phyloP scores from a whole-genome alignment of 92 coral and sea anemone species.

The Galaxea fascicularis region DNA sequence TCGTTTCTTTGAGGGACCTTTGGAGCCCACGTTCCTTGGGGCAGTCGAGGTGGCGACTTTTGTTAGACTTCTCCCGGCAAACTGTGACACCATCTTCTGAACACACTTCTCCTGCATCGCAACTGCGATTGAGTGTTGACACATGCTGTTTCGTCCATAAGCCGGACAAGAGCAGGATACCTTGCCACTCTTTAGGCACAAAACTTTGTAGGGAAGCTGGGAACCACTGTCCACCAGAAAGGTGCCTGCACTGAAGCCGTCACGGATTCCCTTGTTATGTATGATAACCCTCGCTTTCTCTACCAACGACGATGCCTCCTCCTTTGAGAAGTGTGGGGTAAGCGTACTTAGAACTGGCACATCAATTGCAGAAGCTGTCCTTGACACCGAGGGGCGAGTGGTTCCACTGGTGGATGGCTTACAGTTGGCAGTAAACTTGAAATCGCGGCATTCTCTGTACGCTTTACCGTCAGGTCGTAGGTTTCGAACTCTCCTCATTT shows the following conservation, averaged over 20 bases:
- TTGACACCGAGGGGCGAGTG: neutral
- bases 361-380: neutral
- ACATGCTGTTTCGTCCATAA: constrained; percentile 47
- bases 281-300: constrained; percentile 48
- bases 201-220: constrained; percentile 44
- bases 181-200: constrained; percentile 64
- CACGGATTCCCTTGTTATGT: constrained; percentile 43
- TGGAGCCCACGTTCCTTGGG: constrained; percentile 51
- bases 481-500: constrained; percentile 42
- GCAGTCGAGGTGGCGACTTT: constrained; percentile 47
- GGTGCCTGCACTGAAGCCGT: constrained; percentile 52
- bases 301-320: constrained; percentile 45
- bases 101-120: constrained; percentile 34
- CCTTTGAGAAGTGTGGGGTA: constrained; percentile 31
- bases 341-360: constrained; percentile 19
- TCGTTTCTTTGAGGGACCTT: constrained; percentile 38
- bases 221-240: constrained; percentile 63
- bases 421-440: constrained; percentile 42
- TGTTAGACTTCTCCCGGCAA: constrained; percentile 51
- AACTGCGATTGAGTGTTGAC: constrained; percentile 46
- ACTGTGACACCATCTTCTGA: constrained; percentile 39
- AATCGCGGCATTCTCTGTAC: constrained; percentile 46
- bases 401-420: constrained; percentile 19
- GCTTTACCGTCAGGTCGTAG: constrained; percentile 57
- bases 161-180: constrained; percentile 45